A percentile compares a stretch with the other conserved stretches of the same genome.
phyloP scores from a whole-genome alignment of 1,140 invertebrate genomes.

The Drosophila orena region DNA sequence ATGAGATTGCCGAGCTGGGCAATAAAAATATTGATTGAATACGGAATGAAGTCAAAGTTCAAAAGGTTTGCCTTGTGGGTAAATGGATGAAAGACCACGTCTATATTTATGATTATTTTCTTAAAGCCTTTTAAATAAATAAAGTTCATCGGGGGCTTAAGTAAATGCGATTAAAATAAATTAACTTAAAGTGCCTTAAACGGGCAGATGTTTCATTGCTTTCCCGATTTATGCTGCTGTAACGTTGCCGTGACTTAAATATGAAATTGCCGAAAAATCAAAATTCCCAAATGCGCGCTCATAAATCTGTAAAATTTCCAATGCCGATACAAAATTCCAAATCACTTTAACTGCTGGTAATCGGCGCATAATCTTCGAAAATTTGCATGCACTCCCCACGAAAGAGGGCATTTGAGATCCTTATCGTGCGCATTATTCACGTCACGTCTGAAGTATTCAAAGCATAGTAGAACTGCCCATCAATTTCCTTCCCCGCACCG shows the following conservation, averaged over 20 bases:
- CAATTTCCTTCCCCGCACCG: constrained; percentile 60
- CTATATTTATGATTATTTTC: constrained; percentile 2
- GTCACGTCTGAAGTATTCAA: constrained; percentile 80
- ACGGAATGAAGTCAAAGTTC: constrained; percentile 30
- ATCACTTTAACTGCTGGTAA: constrained; percentile 81
- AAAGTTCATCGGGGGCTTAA: constrained; percentile 3
- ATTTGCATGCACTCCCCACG: constrained; percentile 77
- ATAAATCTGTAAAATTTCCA: constrained; percentile 46
- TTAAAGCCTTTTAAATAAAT: constrained; percentile 5
- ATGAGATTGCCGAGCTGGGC: constrained; percentile 4
- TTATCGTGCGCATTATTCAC: constrained; percentile 83
- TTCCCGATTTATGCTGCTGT: neutral
- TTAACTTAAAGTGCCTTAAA: constrained; percentile 14
- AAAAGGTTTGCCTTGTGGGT: constrained; percentile 14
- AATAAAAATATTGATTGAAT: constrained; percentile 33
- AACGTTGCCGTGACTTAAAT: constrained; percentile 22
- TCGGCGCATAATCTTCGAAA: constrained; percentile 81
- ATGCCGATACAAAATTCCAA: constrained; percentile 43
- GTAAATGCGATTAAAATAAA: constrained; percentile 15
- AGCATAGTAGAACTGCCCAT: constrained; percentile 65
- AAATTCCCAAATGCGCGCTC: constrained; percentile 19
- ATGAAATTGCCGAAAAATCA: constrained; percentile 11
- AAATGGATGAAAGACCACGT: constrained; percentile 1
- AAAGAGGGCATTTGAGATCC: constrained; percentile 73
- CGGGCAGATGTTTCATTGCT: constrained; percentile 18